phyloP scores from a whole-genome alignment of 2,113 vertebrate genomes.

The Zeus faber region DNA sequence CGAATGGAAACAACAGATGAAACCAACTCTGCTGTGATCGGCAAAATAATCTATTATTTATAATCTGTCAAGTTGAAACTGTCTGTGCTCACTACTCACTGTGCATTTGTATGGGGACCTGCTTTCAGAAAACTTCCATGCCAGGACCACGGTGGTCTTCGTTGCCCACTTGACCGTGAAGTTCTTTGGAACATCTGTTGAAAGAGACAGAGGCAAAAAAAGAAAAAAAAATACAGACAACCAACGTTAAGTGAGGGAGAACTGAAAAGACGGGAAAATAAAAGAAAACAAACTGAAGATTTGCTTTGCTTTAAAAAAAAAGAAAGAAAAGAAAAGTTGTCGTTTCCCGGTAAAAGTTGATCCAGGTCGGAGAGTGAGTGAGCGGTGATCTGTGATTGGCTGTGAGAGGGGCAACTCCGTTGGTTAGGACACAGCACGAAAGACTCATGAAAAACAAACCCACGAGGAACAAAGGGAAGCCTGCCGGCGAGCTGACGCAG shows the following conservation, averaged over 20 bases:
- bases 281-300: not conserved
- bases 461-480: slow-evolving; percentile 60
- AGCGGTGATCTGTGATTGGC: slow-evolving; percentile 62
- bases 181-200: slow-evolving; percentile 95
- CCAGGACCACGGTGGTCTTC: slow-evolving; percentile 90
- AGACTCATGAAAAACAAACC: slow-evolving; percentile 74
- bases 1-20: not conserved
- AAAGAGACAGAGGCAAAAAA: slow-evolving; percentile 26
- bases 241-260: slow-evolving; percentile 17
- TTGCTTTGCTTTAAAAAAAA: not conserved
- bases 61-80: not conserved
- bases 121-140: slow-evolving; percentile 93
- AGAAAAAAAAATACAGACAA: slow-evolving; percentile 13
- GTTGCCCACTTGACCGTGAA: slow-evolving; percentile 96
- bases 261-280: not conserved
- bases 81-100: slow-evolving; percentile 63
- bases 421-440: slow-evolving; percentile 72
- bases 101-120: slow-evolving; percentile 85
- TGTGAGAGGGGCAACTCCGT: slow-evolving; percentile 71
- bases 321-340: slow-evolving; percentile 32
- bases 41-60: not conserved
- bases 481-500: slow-evolving; percentile 48
- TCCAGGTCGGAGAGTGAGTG: slow-evolving; percentile 60
- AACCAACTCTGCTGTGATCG: not conserved
- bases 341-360: slow-evolving; percentile 41